Conservation (phyloP, 2,888 invertebrate species). For the Strigamia maritima region DNA sequence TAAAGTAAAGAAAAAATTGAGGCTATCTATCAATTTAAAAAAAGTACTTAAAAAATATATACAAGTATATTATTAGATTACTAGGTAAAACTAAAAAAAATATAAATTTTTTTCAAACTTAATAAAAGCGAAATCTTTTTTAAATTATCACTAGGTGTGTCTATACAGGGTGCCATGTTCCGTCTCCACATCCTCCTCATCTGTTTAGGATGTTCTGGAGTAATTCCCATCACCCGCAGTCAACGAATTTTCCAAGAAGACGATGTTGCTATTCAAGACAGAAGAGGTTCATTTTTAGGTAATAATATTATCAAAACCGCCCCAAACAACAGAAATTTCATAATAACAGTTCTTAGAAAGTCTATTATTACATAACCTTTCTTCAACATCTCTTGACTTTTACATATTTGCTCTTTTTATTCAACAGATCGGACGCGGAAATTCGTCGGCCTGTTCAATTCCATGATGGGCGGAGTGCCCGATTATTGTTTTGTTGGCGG, state of each 20-base stretch:
- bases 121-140: neutral
- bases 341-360: neutral
- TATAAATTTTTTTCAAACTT: neutral
- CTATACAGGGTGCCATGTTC: constrained; percentile 21
- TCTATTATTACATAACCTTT: neutral
- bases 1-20: neutral
- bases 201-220: neutral
- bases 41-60: neutral
- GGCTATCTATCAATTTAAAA: neutral
- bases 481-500: constrained; percentile 39
- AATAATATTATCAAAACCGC: neutral
- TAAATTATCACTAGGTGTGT: neutral
- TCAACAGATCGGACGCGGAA: constrained; percentile 39
- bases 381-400: neutral
- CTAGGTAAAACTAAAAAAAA: neutral
- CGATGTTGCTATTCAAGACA: neutral
- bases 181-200: neutral
- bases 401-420: neutral
- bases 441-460: constrained; percentile 36
- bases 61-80: neutral
- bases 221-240: neutral
- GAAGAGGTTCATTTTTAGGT: constrained; percentile 5
- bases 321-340: neutral
- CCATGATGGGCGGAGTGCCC: constrained; percentile 39
- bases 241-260: neutral